Base-by-base conservation (phyloP, 2,888 invertebrate genomes). In the Dasypolia templi region DNA sequence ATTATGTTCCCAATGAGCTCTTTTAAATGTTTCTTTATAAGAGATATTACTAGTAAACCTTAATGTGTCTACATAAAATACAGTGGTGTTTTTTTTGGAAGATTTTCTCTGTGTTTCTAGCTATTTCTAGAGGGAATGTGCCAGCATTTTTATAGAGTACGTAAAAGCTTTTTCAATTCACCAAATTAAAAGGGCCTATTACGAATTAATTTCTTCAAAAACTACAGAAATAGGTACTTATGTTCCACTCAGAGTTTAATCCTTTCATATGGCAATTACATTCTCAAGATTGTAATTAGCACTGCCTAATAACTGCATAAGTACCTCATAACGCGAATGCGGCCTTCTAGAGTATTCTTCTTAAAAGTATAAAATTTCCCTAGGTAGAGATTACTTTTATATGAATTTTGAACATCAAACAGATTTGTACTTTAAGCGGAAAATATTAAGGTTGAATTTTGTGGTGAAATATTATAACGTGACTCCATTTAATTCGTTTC, bases 341-440 rank as follows among this genome's bases (percentile, higher is more conserved):
- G 67, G 39, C 65, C 44, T 58, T 72, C 68, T 65, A 46, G 35
- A 83, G 77, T 69, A 63, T 76, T 71, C 68, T 19, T 61, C 67
- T 59, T 73, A 71, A 83, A 81, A 71, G 77, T 73, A 72, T 85
- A 69, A 74, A 77, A 86, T 85, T 86, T 83, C 83, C 77, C 86
- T 26, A 70, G 79, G 68, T 32, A 74, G 58, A 76, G 69, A 72
- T 80, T 83, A 77, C 29, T 39, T 61, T 69, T 66, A 56, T 62
- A 72, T 66, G 29, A 49, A 69, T 53, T 56, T 69, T 32, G 12
- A 32, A 3, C 12, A 22, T 9, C 35, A 56, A 59, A 22, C 22
- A 0, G 61, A 46, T 61, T 67, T 58, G 19, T 17, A 80, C 76
- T 70, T 42, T 69, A 63, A 7, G 0, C 0, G 0, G 0, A 0